Conservation (phyloP, 2,113 vertebrate species). For the Phaethon lepturus region DNA sequence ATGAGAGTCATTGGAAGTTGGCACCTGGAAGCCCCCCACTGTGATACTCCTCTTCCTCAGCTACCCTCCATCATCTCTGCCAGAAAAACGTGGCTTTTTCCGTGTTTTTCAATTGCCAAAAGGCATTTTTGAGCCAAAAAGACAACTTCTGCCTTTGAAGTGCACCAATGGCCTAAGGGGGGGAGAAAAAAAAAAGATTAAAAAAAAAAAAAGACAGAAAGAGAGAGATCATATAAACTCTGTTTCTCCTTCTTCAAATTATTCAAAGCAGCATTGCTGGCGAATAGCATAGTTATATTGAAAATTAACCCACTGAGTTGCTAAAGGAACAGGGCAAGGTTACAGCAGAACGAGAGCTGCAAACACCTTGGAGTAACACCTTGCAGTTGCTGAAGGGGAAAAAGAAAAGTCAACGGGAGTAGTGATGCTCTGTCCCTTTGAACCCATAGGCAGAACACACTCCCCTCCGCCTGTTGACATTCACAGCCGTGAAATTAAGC, state of each 20-base stretch:
- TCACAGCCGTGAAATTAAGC: neutral
- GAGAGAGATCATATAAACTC: neutral
- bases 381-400: neutral
- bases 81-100: neutral
- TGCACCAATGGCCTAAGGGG: neutral
- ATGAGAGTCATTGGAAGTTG: neutral
- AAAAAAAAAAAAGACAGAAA: neutral
- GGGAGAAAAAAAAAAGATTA: fast-evolving
- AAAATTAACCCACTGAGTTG: neutral
- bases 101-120: neutral
- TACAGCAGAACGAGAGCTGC: neutral
- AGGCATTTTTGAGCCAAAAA: neutral
- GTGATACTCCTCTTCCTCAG: neutral
- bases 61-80: neutral
- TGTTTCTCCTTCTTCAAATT: neutral
- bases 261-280: neutral
- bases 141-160: neutral
- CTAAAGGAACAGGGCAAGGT: neutral
- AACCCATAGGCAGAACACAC: fast-evolving
- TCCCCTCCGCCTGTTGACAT: neutral
- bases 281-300: neutral
- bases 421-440: neutral
- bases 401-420: neutral
- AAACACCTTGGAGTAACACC: neutral
- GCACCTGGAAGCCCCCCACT: neutral